A percentile compares a stretch with the other conserved stretches of the same genome.
Evolutionary conservation across 2,888 invertebrate genomes (phyloP).

Genomic region (Antheraea yamamai): DNA sequence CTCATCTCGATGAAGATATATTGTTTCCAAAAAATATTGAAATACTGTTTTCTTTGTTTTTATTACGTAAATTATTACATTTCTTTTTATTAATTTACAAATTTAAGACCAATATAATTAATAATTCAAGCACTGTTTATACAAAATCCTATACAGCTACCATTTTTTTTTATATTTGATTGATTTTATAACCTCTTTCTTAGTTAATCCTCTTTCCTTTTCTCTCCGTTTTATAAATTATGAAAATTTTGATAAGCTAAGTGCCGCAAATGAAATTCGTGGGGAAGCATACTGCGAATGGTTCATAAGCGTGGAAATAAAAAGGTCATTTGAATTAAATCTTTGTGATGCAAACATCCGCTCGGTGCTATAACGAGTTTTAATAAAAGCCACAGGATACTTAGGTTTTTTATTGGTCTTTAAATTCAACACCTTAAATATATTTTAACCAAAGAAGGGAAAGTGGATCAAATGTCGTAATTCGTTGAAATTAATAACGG

Average conservation of each 20-base stretch:
- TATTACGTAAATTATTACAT: not conserved
- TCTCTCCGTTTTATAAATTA: slow-evolving; percentile 20
- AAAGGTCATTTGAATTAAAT: slow-evolving; percentile 56
- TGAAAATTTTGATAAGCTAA: slow-evolving; percentile 42
- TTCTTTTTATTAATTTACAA: not conserved
- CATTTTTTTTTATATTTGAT: no score
- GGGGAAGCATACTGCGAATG: slow-evolving; percentile 35
- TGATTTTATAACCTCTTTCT: not conserved
- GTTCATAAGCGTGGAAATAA: slow-evolving; percentile 44
- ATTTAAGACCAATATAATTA: not conserved
- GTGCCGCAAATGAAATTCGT: slow-evolving; percentile 42
- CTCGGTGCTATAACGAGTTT: slow-evolving; percentile 32
- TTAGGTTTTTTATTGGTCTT: slow-evolving; percentile 32
- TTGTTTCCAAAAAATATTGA: not conserved
- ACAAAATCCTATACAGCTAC: not conserved
- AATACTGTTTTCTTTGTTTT: not conserved
- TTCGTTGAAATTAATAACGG: not conserved
- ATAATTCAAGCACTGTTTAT: not conserved
- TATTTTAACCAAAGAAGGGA: not conserved
- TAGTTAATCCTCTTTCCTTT: not conserved
- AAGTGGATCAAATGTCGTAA: not conserved
- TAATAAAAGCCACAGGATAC: slow-evolving; percentile 34
- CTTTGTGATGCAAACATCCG: slow-evolving; percentile 51
- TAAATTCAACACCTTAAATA: not conserved
- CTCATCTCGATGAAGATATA: slow-evolving; percentile 32